Conservation (phyloP, 1,140 invertebrate species). For the Penaeus vannamei region DNA sequence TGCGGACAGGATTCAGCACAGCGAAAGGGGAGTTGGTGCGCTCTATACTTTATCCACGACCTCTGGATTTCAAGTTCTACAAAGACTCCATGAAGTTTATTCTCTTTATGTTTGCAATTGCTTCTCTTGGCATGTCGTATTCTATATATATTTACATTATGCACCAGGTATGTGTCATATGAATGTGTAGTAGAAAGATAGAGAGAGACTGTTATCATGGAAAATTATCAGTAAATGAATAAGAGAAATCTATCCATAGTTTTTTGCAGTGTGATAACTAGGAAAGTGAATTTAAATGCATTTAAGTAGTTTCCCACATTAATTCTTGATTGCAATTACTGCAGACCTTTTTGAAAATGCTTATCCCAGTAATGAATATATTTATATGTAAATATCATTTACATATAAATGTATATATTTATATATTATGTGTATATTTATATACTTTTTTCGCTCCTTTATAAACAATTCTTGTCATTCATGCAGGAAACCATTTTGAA, state of each 20-base stretch:
- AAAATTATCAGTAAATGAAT: too few relatives aligned
- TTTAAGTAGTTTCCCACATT: too few relatives aligned
- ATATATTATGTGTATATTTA: background rate
- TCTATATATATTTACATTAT: constrained; percentile 72
- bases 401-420: too few relatives aligned
- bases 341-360: too few relatives aligned
- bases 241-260: background rate
- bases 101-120: constrained; percentile 73
- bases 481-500: constrained; percentile 61
- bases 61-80: constrained; percentile 77
- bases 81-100: constrained; percentile 76
- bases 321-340: too few relatives aligned
- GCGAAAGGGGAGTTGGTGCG: constrained; percentile 78
- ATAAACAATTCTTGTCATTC: background rate
- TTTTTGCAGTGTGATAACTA: too few relatives aligned
- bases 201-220: too few relatives aligned
- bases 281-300: too few relatives aligned
- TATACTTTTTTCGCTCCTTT: background rate
- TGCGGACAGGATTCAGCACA: constrained; percentile 77
- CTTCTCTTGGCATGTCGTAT: constrained; percentile 74
- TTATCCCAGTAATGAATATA: too few relatives aligned
- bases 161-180: constrained; percentile 67
- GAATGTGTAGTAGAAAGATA: too few relatives aligned
- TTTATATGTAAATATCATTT: too few relatives aligned
- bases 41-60: constrained; percentile 78